A percentile compares a stretch with the other conserved stretches of the same genome.
These are phyloP conservation scores for Patella pellucida DNA, from an alignment of 2,888 invertebrate genomes.

Conservation along the genomic window DNA sequence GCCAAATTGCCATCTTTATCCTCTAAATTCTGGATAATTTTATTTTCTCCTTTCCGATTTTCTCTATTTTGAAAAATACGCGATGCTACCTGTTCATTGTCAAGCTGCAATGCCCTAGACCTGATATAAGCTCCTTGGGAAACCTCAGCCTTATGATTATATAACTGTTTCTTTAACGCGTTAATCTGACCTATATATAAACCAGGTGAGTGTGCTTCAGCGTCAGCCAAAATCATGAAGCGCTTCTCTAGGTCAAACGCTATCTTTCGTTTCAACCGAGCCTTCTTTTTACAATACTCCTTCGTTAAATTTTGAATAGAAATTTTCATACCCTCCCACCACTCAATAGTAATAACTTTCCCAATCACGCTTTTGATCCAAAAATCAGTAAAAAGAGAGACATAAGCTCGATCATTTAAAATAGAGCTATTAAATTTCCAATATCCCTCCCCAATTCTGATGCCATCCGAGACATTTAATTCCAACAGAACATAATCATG, in stretches of 20 bases:
- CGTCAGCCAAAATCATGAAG: background rate
- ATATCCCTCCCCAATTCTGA: conserved; percentile 5
- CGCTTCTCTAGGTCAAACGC: conserved; percentile 3
- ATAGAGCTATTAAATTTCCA: background rate
- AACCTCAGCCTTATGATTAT: background rate
- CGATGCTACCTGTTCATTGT: background rate
- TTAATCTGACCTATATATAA: background rate
- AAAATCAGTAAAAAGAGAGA: conserved; percentile 1
- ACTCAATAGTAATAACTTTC: conserved; percentile 1
- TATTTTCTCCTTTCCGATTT: background rate
- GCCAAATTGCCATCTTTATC: conserved; percentile 6
- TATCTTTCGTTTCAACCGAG: background rate
- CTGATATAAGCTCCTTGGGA: conserved; percentile 5
- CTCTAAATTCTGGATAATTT: background rate
- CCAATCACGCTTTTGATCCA: background rate
- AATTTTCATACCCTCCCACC: conserved; percentile 11
- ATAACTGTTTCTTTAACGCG: background rate
- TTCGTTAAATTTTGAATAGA: conserved; percentile 8
- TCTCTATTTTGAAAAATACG: background rate
- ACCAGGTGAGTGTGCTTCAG: background rate
- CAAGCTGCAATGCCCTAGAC: background rate
- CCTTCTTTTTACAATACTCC: background rate
- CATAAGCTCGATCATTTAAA: background rate
- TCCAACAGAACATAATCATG: conserved; percentile 6
- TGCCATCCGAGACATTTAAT: background rate